phyloP scores from a whole-genome alignment of 2,113 vertebrate genomes.

The Sitta europaea region DNA sequence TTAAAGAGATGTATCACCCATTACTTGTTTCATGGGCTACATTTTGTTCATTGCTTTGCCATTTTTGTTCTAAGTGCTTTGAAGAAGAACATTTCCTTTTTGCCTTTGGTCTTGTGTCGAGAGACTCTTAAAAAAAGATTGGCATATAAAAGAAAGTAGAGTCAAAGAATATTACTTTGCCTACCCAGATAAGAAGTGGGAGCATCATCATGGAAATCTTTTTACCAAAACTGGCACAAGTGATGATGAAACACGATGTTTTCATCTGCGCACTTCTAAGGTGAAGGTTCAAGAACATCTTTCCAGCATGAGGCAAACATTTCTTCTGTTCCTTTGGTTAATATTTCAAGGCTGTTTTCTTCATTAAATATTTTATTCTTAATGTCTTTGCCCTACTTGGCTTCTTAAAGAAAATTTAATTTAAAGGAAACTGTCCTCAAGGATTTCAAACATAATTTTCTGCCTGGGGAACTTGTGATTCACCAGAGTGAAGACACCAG shows the following conservation, averaged over 20 bases:
- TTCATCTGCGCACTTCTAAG: neutral
- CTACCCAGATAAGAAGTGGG: neutral
- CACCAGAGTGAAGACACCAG: neutral
- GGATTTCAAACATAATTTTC: conserved; percentile 15
- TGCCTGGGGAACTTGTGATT: neutral
- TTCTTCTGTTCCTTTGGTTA: neutral
- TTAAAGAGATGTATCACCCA: neutral
- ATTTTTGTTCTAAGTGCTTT: neutral
- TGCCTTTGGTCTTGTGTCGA: neutral
- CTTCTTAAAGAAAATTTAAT: conserved; percentile 46
- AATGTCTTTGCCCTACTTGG: conserved; percentile 19
- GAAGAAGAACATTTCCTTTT: neutral
- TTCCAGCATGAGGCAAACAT: neutral
- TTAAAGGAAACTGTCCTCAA: conserved; percentile 38
- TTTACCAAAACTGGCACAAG: neutral
- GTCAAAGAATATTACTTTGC: neutral
- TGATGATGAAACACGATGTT: neutral
- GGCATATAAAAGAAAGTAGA: neutral
- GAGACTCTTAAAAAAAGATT: neutral
- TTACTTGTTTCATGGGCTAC: neutral
- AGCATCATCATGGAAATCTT: neutral
- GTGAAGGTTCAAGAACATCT: neutral
- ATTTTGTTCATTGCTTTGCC: neutral
- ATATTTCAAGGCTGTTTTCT: neutral
- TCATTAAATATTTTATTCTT: conserved; percentile 11